Evolutionary conservation across 2,797 vertebrate genomes (phyloP).

Genomic region (Notamacropus eugenii): DNA sequence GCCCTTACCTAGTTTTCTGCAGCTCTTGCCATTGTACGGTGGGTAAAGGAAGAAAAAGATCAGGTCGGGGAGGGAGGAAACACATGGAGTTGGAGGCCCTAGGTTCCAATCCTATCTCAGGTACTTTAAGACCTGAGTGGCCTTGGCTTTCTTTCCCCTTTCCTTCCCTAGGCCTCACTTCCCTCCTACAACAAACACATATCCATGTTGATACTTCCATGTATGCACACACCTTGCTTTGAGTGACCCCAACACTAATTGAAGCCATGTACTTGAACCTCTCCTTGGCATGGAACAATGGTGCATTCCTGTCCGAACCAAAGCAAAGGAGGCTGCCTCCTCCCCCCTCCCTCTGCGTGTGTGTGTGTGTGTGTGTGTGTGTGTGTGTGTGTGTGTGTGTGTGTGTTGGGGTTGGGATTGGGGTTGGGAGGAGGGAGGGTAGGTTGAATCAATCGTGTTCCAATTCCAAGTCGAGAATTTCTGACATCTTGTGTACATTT

Average conservation of each 20-base stretch:
- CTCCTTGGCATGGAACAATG: constrained; percentile 69
- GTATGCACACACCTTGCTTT: constrained; percentile 17
- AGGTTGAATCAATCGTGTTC: constrained; percentile 65
- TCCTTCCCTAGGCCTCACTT: not conserved
- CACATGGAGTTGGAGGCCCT: not conserved
- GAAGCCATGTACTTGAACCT: constrained; percentile 58
- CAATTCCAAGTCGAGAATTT: constrained; percentile 59
- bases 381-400: not conserved
- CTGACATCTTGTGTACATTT: constrained; percentile 71
- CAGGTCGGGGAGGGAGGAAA: not conserved
- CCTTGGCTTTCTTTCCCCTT: not conserved
- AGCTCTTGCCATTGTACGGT: not conserved
- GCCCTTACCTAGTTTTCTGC: not conserved
- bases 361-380: not conserved
- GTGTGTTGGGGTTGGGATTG: constrained; percentile 2
- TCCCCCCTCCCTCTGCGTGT: not conserved
- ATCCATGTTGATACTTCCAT: not conserved
- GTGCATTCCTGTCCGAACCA: constrained; percentile 63
- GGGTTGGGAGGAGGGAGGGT: not conserved
- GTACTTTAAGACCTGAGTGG: not conserved
- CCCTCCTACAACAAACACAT: not conserved
- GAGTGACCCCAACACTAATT: constrained; percentile 57
- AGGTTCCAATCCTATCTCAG: not conserved
- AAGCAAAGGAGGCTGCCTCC: constrained; percentile 56
- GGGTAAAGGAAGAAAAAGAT: not conserved